phyloP scores from a whole-genome alignment of 2,888 invertebrate species.

The Eugnorisma glareosa region DNA sequence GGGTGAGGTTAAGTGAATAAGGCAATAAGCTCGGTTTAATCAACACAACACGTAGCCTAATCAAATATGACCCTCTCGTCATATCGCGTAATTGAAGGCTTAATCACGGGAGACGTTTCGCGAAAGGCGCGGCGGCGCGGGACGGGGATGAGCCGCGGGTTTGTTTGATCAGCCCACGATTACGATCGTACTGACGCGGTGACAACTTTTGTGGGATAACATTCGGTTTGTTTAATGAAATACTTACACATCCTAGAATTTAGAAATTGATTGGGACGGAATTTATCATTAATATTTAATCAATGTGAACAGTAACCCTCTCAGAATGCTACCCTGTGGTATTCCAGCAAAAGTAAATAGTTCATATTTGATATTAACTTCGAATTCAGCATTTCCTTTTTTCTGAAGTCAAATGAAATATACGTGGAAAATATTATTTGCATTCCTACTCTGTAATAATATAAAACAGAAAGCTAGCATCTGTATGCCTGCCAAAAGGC shows the following conservation, averaged over 20 bases:
- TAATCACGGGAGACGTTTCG: constrained; percentile 87
- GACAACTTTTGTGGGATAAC: constrained; percentile 76
- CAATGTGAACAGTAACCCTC: not conserved
- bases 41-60: constrained; percentile 89
- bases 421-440: not conserved
- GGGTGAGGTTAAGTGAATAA: constrained; percentile 85
- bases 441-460: not conserved
- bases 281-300: constrained; percentile 5
- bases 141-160: constrained; percentile 71
- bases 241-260: constrained; percentile 32
- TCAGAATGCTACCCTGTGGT: constrained; percentile 3
- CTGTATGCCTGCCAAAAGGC: constrained; percentile 14
- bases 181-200: constrained; percentile 73
- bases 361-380: not conserved
- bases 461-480: not conserved
- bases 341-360: not conserved
- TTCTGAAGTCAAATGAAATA: not conserved
- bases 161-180: constrained; percentile 86
- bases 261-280: constrained; percentile 2
- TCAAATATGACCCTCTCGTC: constrained; percentile 90
- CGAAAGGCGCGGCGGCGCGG: constrained; percentile 73
- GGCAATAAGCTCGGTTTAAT: constrained; percentile 90
- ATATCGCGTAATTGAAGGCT: constrained; percentile 89
- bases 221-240: constrained; percentile 53
- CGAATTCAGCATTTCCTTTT: not conserved